Evolutionary conservation across 2,888 invertebrate genomes (phyloP), one percentile per base, ranked within the genome.

Genomic region (Artemia sinica): DNA sequence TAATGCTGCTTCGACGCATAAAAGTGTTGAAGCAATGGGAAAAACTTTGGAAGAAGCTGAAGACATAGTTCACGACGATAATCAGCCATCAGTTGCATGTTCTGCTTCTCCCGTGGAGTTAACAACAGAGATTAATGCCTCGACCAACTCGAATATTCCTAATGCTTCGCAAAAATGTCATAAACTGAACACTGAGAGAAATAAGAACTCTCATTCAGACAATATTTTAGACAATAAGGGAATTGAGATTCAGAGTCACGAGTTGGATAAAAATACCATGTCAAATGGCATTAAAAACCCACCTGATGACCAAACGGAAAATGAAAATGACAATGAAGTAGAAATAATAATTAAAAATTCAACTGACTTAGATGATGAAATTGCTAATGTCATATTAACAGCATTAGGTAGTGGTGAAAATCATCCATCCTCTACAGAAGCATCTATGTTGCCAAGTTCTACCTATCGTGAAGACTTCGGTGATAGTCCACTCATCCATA

Each of bases 281-380:
- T 41, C 41, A 41, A 6, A 6, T 3, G 3, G 6, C 41, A 41
- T 41, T 41, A 6, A 41, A 41, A 41, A 41, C 41, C 41, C 41
- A 41, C 41, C 41, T 41, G 41, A 41, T 41, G 3, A 41, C 41
- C 41, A 41, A 41, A 41, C 41, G 41, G 41, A 41, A 58, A 58
- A n/a, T 28, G 63, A 58, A 28, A 58, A 58, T 58, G 63, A 58
- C 63, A 58, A 58, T 28, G 63, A 58, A 58, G 63, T 58, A n/a
- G 63, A n/a, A 58, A 58, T 58, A 8, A 58, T 58, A n/a, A 58
- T 58, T 18, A n/a, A 10, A 28, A 58, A 58, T n/a, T 58, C 63
- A 28, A 28, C 28, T n/a, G 63, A 58, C 8, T 28, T 58, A 28
- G 63, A 58, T 10, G 63, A 58, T 58, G 63, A 58, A 28, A 58